These are phyloP conservation scores for Caerostris extrusa DNA, from an alignment of 1,140 invertebrate species.

Conservation along the genomic window DNA sequence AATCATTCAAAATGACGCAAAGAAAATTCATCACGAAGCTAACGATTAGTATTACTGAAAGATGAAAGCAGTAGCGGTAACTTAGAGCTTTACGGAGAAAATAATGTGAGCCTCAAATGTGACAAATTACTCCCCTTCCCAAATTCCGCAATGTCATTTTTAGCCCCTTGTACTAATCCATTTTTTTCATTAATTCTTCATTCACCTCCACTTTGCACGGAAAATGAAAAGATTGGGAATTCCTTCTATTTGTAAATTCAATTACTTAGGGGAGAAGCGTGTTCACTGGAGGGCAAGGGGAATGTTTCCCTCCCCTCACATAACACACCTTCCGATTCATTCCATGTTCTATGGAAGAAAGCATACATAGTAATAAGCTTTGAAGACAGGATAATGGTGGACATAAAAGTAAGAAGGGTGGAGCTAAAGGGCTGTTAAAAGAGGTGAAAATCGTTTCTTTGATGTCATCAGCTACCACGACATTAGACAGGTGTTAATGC, in stretches of 20 bases:
- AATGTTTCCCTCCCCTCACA: neutral
- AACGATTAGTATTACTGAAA: too few species aligned
- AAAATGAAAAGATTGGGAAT: neutral
- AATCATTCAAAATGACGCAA: too few species aligned
- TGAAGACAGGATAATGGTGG: neutral
- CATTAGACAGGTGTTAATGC: neutral
- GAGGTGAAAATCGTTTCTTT: neutral
- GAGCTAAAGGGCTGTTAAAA: neutral
- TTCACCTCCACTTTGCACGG: neutral
- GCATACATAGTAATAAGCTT: neutral
- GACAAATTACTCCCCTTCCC: constrained; percentile 10
- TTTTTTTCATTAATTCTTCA: constrained; percentile 49
- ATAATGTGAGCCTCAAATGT: neutral
- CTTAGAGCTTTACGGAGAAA: neutral
- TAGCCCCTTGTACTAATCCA: constrained; percentile 22
- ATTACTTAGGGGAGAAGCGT: constrained; percentile 40
- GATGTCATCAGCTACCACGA: neutral
- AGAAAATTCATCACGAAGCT: too few species aligned
- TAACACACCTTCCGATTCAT: neutral
- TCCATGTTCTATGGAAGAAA: neutral
- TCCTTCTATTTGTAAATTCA: constrained; percentile 39
- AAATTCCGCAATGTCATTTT: constrained; percentile 38
- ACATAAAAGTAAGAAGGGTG: neutral
- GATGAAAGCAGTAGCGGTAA: neutral
- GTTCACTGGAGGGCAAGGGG: neutral